A percentile compares a stretch with the other conserved stretches of the same genome.
Conservation (phyloP, 1,140 invertebrate species). For the Drosophila suzukii region DNA sequence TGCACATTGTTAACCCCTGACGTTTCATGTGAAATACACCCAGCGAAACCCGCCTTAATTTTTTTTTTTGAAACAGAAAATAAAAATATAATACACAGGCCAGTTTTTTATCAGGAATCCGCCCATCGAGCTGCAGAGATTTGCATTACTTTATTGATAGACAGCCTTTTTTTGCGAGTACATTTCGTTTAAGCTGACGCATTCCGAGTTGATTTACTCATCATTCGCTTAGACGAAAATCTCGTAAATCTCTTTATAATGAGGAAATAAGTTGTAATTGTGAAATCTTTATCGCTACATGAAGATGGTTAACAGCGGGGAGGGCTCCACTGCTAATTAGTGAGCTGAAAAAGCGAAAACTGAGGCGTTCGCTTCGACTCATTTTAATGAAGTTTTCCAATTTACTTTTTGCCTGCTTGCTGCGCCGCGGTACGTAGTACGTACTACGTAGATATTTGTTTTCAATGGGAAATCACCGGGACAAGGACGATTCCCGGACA, state of each 20-base stretch:
- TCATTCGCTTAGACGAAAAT: constrained; percentile 29
- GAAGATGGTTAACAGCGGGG: constrained; percentile 16
- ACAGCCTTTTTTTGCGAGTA: constrained; percentile 21
- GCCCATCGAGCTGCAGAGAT: not conserved
- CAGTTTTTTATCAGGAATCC: not conserved
- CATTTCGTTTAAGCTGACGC: constrained; percentile 15
- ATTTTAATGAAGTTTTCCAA: constrained; percentile 44
- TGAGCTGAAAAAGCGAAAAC: constrained; percentile 20
- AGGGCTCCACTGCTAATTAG: constrained; percentile 26
- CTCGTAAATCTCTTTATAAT: constrained; percentile 40
- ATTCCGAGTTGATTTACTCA: constrained; percentile 41
- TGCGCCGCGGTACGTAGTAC: not conserved
- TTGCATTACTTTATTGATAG: not conserved
- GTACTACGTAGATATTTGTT: constrained; percentile 6
- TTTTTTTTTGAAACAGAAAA: not conserved
- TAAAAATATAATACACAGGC: constrained; percentile 1
- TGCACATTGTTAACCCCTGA: constrained; percentile 26
- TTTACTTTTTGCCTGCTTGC: constrained; percentile 15
- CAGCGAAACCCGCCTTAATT: not conserved
- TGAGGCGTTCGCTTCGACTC: constrained; percentile 20
- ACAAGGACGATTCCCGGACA: constrained; percentile 7
- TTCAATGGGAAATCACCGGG: constrained; percentile 28
- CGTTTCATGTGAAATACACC: constrained; percentile 33
- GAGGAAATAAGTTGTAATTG: constrained; percentile 48
- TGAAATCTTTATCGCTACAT: constrained; percentile 38